Evolutionary conservation across 2,888 invertebrate genomes (phyloP), one percentile per base, ranked within the genome.

Genomic region (Podabrus alpinus): DNA sequence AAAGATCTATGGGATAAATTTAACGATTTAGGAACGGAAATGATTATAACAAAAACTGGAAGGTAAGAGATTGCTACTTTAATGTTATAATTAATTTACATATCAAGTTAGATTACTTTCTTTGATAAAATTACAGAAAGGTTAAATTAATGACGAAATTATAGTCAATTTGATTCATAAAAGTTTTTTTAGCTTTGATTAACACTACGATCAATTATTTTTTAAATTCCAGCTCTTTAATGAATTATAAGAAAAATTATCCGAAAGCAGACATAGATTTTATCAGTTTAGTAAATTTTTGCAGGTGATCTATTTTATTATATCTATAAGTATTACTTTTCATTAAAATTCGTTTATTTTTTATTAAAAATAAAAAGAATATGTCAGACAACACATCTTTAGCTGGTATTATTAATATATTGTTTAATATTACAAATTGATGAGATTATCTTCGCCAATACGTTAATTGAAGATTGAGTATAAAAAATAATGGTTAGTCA

Each of bases 1-100:
- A 97, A 97, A 88, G 98, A 98, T 82, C 90, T 98, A n/a, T 98
- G 98, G 98, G 96, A 97, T 88, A 97, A 97, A 88, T 98, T 98
- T 89, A 94, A 95, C 85, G 95, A 95, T 82, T 90, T 98, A 79
- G 97, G 97, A 80, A 98, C 97, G 1, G 97, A 97, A 89, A 98
- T 98, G 98, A 98, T 98, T 86, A 98, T 98, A 88, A 98, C 98
- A 16, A 98, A 98, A 89, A 96, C 97, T 84, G 98, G 98, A 88
- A 94, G 97, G 97, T 97, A 88, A 90, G 91, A 85, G 68, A 71
- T 66, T 71, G 64, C 15, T 25, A 64, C 24, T 68, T 68, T 68
- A 11, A 68, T 59, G 17, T 59, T 59, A 17, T 59, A 29, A 59
- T 59, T 68, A 25, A 25, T 21, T 68, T 19, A 68, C 45, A 45